Base-by-base conservation (phyloP, 2,888 invertebrate genomes). In the Archaeoteleia sp. region DNA sequence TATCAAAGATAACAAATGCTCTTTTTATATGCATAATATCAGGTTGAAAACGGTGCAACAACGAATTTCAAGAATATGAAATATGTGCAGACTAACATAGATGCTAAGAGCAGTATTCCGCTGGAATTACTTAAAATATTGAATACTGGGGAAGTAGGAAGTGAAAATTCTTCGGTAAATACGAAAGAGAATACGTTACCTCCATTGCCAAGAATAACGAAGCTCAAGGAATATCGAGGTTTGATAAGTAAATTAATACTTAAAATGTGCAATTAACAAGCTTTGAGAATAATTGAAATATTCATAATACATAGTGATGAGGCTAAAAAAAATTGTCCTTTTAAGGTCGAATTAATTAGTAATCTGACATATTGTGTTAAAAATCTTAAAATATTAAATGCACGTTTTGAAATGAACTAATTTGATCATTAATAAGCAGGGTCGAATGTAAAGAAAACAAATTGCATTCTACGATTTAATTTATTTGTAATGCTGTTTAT, bases 111-210 rank as follows among this genome's bases (percentile, higher is more conserved):
- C 27, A 20, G 20, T 5, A 5, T 20, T 17, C 23, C 20, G 43
- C 37, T 45, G 10, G 15, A 39, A 30, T 29, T 57, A 34, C 46
- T 23, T 32, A 40, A 40, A 45, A 57, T 57, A 46, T 48, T 34
- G 42, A 49, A 15, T 34, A 34, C 32, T 25, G 14, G 15, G 27
- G 35, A 45, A 10, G 12, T 10, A 27, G 35, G 17, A 35, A 45
- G 13, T n/a, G 9, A 23, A 57, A 57, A 48, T 48, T 57, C 39
- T 57, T 48, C 55, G 30, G 46, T 46, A 40, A 57, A 57, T 20
- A 20, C 20, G 20, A 20, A 20, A 5, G 20, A 5, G 5, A 20
- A 20, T 57, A 55, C 48, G 32, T 48, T 57, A 57, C 40, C 57
- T 40, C 46, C 37, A 40, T 34, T 30, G 17, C 8, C 15, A 37